Base-by-base conservation (phyloP, 2,888 invertebrate genomes). In the Griposia aprilina region DNA sequence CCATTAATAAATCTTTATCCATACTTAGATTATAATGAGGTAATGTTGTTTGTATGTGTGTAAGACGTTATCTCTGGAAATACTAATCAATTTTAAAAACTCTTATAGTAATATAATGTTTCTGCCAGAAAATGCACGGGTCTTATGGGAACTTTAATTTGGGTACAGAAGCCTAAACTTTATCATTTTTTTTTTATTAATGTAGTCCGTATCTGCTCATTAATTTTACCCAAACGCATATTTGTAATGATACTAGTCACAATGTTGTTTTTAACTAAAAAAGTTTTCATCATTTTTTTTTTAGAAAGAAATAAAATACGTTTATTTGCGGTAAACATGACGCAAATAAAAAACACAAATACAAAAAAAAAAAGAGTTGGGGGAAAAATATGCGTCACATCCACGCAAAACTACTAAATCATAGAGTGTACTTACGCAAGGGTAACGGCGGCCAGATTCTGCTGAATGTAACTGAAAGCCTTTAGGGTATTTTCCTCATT, bases 401-500 rank as follows among this genome's bases (percentile, higher is more conserved):
- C n/a, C n/a, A n/a, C n/a, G n/a, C n/a, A n/a, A n/a, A n/a, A n/a
- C n/a, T n/a, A n/a, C n/a, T n/a, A n/a, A n/a, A n/a, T n/a, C n/a
- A 52, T 23, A 45, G 1, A 17, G 13, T 70, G 7, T 77, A 94
- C 96, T 94, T 92, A 97, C 97, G 94, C 95, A 1, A 15, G 52
- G 7, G 76, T 87, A 20, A 96, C 92, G 6, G 55, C 59, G 0
- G 52, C n/a, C 0, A 94, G 76, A 70, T 96, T 94, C 2, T 88
- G 84, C 65, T 93, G 93, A 4, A 98, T 95, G 89, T 97, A 97
- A 0, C 94, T 83, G 81, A 97, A 97, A 0, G 97, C 97, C 0
- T 97, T 93, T 48, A 96, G 93, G 1, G 97, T 97, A 82, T 98
- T 98, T 60, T 88, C 95, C 81, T 97, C 97, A 83, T 97, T 97